Evolutionary conservation across 2,113 vertebrate genomes (phyloP).

Genomic region (Rhombomys opimus): DNA sequence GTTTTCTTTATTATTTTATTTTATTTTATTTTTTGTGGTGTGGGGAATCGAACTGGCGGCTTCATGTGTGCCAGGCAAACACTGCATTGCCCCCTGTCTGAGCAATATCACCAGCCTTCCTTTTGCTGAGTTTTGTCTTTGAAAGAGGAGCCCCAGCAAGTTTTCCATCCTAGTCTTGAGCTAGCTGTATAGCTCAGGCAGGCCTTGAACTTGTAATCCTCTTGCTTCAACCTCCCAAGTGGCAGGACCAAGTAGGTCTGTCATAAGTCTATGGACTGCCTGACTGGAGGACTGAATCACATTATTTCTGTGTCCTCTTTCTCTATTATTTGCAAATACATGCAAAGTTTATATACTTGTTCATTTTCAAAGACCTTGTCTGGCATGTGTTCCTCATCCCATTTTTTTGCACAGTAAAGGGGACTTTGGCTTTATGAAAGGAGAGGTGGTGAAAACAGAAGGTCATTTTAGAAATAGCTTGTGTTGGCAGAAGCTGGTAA

Average conservation of each 20-base stretch:
- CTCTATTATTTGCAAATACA: neutral
- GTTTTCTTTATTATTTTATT: neutral
- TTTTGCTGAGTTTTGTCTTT: neutral
- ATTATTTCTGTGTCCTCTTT: neutral
- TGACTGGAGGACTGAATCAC: neutral
- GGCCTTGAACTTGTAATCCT: neutral
- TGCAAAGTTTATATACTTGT: neutral
- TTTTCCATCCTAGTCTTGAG: neutral
- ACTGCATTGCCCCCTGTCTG: neutral
- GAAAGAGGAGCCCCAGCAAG: neutral
- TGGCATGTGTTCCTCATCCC: neutral
- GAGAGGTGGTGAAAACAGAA: neutral
- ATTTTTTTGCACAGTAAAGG: too few species aligned
- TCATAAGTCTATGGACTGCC: neutral
- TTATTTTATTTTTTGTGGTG: neutral
- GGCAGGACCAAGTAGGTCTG: neutral
- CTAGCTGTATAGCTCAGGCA: neutral
- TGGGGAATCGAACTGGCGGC: neutral
- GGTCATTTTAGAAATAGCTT: slow-evolving; percentile 8
- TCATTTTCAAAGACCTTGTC: slow-evolving; percentile 28
- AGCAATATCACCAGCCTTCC: neutral
- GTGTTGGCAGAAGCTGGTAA: neutral
- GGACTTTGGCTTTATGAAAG: too few species aligned
- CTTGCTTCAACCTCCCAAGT: neutral
- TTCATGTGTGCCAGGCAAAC: neutral